Conservation (phyloP, 1,140 invertebrate genomes). For the Thaumatotibia leucotreta region DNA sequence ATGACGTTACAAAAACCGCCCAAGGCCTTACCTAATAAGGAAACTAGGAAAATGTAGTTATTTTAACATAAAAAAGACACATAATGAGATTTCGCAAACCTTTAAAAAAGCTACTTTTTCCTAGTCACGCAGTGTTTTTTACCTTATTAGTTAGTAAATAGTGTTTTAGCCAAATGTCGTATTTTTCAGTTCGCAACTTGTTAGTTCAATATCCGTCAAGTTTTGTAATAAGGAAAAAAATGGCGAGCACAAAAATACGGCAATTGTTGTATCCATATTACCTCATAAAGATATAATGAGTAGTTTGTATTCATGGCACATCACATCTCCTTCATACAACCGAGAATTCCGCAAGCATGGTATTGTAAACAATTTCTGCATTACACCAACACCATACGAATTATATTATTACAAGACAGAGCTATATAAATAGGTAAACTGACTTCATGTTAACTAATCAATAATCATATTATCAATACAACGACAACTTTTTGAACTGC, state of each 20-base stretch:
- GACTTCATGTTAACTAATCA: no score
- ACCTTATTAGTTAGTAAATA: no score
- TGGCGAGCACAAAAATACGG: constrained; percentile 2
- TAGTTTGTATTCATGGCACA: constrained; percentile 11
- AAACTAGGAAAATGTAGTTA: no score
- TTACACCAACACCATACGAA: neutral
- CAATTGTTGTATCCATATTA: constrained; percentile 7
- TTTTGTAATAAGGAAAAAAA: constrained; percentile 8
- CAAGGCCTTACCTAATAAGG: no score
- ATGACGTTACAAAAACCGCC: neutral
- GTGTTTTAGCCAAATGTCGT: neutral
- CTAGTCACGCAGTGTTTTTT: no score
- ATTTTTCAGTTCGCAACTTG: neutral
- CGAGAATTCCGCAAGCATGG: neutral
- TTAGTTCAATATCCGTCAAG: neutral
- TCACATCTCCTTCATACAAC: neutral
- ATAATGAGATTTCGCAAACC: no score
- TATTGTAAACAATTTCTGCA: constrained; percentile 1
- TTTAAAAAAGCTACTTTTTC: no score
- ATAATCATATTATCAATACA: no score
- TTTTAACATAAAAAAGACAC: no score
- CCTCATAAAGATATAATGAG: constrained; percentile 6
- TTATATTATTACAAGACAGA: no score
- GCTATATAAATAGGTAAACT: neutral
- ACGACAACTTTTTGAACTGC: no score